Base-by-base conservation (phyloP, 53 echinoderm and acorn worm species). In the Echinarachnius parma region DNA sequence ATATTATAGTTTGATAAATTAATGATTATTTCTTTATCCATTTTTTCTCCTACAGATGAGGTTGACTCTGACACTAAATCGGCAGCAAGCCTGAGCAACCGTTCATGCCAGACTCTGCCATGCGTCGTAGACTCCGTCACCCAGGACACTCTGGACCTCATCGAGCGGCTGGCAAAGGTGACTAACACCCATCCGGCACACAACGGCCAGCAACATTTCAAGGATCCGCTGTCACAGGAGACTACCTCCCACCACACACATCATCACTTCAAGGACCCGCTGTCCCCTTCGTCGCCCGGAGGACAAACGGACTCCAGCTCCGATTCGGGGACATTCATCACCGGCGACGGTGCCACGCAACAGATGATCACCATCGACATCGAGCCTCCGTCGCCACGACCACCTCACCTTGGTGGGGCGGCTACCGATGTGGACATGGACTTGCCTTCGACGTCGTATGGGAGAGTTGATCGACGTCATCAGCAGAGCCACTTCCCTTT, bases 51-150 rank as follows among this genome's bases (percentile, higher is more conserved):
- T 7, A 42, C 53, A 69, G 69, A 28, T 56, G 74, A 72, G 28
- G 39, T 54, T 34, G 74, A 68, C 15, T 80, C 60, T 21, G 80
- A 80, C 20, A 59, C 59, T 21, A 68, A 80, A 33, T 68, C 80
- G 13, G 56, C 74, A 2, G 60, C 68, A 16, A 77, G 60, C 53
- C 70, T 75, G 22, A 86, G 71, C 72, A 86, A 71, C 62, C 61
- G 86, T 28, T 86, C 86, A 23, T 86, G 86, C 50, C 86, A 86
- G 77, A 86, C 86, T 3, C 48, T 86, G 30, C 86, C 86, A 0
- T 86, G 79, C 25, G 81, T 81, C 30, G 81, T 86, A 9, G 81
- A 86, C 77, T 80, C 80, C 21, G 81, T 86, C 42, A 74, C 80
- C 36, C 81, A 81, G 18, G 86, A 86, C 31, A 81, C 81, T 19